phyloP scores from a whole-genome alignment of 1,140 invertebrate genomes.

The Scylla paramamosain region DNA sequence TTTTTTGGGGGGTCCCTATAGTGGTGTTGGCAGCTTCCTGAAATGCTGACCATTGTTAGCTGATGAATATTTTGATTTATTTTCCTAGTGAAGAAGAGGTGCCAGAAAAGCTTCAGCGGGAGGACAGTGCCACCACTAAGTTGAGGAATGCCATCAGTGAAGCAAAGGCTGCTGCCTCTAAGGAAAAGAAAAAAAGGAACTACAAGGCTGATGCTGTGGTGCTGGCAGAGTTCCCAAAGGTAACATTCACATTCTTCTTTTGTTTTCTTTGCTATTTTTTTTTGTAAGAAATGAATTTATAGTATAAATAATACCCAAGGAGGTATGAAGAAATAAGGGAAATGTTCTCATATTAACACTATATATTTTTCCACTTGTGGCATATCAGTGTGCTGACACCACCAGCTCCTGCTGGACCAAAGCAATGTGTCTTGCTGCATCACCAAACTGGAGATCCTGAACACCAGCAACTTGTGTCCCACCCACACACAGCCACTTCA shows the following conservation, averaged over 20 bases:
- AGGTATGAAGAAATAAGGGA: no score
- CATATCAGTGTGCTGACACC: no score
- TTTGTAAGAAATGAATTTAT: neutral
- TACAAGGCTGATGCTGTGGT: conserved; percentile 27
- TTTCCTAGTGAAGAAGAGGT: conserved; percentile 3
- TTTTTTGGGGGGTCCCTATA: no score
- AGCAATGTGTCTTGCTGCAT: no score
- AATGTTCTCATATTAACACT: no score
- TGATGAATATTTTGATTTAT: neutral
- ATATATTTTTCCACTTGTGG: no score
- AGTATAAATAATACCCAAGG: no score
- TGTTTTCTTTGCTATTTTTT: neutral
- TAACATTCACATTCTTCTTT: neutral
- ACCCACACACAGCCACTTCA: no score
- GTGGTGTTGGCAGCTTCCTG: neutral
- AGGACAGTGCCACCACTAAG: conserved; percentile 74
- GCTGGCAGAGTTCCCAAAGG: neutral
- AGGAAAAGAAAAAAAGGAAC: neutral
- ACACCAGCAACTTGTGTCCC: no score
- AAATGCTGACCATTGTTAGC: neutral
- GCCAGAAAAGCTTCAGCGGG: conserved; percentile 61
- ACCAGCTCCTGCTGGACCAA: no score
- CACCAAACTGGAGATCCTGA: no score
- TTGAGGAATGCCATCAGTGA: conserved; percentile 61
- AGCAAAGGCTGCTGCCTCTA: conserved; percentile 27